Conservation (phyloP, 2,113 vertebrate genomes). For the Cavia aperea region DNA sequence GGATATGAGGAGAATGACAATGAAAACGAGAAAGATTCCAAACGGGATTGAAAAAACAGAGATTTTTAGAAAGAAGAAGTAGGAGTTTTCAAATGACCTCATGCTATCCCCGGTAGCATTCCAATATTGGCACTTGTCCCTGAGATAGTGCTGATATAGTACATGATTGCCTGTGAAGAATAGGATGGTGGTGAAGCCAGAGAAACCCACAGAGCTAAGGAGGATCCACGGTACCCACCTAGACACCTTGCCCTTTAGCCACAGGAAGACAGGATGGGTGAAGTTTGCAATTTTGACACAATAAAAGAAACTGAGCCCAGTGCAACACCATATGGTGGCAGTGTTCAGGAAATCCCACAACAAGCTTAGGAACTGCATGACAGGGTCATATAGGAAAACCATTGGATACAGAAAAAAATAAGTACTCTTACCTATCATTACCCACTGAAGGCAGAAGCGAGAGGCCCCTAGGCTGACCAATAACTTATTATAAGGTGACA, state of each 20-base stretch:
- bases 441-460: constrained; percentile 41
- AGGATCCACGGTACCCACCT: neutral
- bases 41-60: neutral
- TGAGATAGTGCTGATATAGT: neutral
- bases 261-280: constrained; percentile 19
- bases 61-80: constrained; percentile 5
- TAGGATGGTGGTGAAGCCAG: neutral
- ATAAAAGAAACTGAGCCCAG: constrained; percentile 42
- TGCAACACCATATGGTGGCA: constrained; percentile 13
- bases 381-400: neutral
- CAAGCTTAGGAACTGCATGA: neutral
- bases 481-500: constrained; percentile 29
- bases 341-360: constrained; percentile 29
- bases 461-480: constrained; percentile 27
- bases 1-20: constrained; percentile 10
- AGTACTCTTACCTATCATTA: constrained; percentile 23
- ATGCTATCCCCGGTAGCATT: neutral
- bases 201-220: constrained; percentile 2
- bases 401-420: neutral
- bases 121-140: neutral
- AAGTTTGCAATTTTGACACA: constrained; percentile 42
- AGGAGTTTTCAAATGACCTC: neutral
- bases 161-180: constrained; percentile 28
- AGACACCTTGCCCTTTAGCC: constrained; percentile 11
- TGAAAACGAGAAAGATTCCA: neutral